phyloP scores from a whole-genome alignment of 2,113 vertebrate species.

The Cranoglanis bouderius region DNA sequence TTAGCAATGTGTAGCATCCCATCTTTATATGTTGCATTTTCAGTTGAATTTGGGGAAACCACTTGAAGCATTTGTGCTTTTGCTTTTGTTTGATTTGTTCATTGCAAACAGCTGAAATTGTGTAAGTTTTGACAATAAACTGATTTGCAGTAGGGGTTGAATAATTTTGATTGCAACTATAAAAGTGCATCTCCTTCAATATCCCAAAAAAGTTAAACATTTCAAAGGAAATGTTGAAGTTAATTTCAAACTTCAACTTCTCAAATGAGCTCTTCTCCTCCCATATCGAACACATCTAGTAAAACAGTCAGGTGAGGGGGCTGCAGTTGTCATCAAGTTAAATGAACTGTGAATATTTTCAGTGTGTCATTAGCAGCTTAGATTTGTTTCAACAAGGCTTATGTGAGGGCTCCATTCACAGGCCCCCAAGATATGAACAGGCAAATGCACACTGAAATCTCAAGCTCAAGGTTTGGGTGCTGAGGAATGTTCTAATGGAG shows the following conservation, averaged over 20 bases:
- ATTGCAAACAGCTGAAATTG: too few relatives aligned
- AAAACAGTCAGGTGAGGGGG: conserved; percentile 55
- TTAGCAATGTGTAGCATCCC: too few relatives aligned
- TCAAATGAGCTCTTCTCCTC: background rate
- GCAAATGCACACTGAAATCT: conserved; percentile 68
- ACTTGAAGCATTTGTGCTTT: too few relatives aligned
- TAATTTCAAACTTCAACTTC: background rate
- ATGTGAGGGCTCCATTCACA: conserved; percentile 83
- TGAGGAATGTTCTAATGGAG: conserved; percentile 52
- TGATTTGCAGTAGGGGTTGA: too few relatives aligned
- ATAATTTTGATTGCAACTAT: too few relatives aligned
- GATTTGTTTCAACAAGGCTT: conserved; percentile 88
- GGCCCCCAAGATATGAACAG: conserved; percentile 80
- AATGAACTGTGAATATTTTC: conserved; percentile 95
- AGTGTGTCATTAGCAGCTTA: conserved; percentile 88
- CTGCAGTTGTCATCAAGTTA: conserved; percentile 88
- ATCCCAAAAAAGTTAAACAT: background rate
- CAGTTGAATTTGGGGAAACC: too few relatives aligned
- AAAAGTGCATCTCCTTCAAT: background rate
- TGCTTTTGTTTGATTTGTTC: too few relatives aligned
- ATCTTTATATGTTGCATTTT: too few relatives aligned
- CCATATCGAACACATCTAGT: background rate
- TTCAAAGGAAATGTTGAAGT: background rate
- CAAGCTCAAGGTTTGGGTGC: background rate
- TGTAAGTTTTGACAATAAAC: too few relatives aligned